A percentile compares a stretch with the other conserved stretches of the same genome.
Conservation (phyloP, 2,113 vertebrate species). For the Seriola dumerili region DNA sequence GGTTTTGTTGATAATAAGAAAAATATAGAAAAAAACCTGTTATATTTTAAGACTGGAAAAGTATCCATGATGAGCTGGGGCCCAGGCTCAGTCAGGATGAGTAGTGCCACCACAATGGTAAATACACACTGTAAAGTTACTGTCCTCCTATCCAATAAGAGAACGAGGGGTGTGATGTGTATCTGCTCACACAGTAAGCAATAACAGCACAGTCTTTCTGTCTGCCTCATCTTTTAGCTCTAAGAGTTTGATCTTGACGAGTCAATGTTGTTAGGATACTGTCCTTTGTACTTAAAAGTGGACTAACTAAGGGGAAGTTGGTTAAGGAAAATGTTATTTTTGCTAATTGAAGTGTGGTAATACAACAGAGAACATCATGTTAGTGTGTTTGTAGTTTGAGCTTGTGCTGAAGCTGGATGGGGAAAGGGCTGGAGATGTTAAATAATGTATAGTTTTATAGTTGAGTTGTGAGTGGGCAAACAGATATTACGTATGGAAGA, state of each 20-base stretch:
- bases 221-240: neutral
- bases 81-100: neutral
- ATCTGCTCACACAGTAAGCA: neutral
- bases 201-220: no score
- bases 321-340: neutral
- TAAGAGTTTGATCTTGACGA: neutral
- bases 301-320: neutral
- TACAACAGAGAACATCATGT: neutral
- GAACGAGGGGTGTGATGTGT: neutral
- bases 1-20: neutral
- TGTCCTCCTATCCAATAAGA: neutral
- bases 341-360: neutral
- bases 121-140: neutral
- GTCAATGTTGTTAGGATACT: neutral
- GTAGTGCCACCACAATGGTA: neutral
- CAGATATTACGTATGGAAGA: conserved; percentile 38
- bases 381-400: neutral
- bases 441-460: neutral
- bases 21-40: neutral
- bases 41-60: neutral
- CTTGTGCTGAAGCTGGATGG: neutral
- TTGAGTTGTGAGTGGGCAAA: conserved; percentile 31
- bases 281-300: neutral
- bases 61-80: neutral
- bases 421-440: neutral